Percentiles rank a stretch among this genome's conserved stretches.
Evolutionary conservation across 2,888 invertebrate genomes (phyloP).

Genomic region (Melikaiella ostensackeni): DNA sequence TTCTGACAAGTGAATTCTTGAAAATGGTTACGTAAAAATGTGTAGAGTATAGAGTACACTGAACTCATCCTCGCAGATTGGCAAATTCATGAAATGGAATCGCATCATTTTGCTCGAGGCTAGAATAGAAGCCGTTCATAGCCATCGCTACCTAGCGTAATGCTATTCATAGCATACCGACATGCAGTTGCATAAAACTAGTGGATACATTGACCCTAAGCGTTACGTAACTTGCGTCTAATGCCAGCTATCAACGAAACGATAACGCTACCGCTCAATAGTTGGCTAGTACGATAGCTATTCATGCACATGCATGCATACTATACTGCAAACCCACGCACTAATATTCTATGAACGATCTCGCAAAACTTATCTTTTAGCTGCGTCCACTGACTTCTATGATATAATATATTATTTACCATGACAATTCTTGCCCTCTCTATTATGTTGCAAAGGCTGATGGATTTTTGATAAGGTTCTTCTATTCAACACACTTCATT

Average conservation of each 20-base stretch:
- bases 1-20: no score
- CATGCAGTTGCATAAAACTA: conserved; percentile 75
- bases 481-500: neutral
- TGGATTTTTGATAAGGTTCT: neutral
- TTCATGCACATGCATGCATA: conserved; percentile 39
- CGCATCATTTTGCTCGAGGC: conserved; percentile 26
- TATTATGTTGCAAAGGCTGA: neutral
- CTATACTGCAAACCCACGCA: conserved; percentile 12
- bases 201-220: conserved; percentile 75
- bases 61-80: conserved; percentile 1
- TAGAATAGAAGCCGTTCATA: conserved; percentile 40
- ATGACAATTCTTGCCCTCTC: neutral
- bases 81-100: conserved; percentile 31
- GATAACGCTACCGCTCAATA: conserved; percentile 66
- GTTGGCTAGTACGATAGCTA: conserved; percentile 53
- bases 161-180: conserved; percentile 74
- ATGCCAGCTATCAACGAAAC: conserved; percentile 66
- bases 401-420: conserved; percentile 22
- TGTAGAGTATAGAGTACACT: neutral
- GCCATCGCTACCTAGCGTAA: conserved; percentile 59
- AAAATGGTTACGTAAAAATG: no score
- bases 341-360: conserved; percentile 31
- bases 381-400: conserved; percentile 42
- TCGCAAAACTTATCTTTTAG: conserved; percentile 44
- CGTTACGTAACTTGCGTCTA: conserved; percentile 69